phyloP scores from a whole-genome alignment of 1,140 invertebrate species.

The Macrobrachium nipponense region DNA sequence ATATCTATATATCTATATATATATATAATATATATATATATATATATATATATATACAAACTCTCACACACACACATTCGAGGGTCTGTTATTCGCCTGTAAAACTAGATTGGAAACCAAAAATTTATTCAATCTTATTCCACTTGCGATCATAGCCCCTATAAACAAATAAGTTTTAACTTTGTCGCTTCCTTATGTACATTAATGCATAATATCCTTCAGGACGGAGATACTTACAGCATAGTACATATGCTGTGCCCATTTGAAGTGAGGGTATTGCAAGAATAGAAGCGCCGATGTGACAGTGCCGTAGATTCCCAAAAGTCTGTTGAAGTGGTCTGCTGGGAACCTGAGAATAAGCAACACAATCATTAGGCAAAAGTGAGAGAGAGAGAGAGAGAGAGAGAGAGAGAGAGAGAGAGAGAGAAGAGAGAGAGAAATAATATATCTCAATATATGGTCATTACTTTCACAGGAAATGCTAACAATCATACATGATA shows the following conservation, averaged over 20 bases:
- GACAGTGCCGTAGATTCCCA: constrained; percentile 44
- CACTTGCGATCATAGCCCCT: no score
- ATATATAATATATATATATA: no score
- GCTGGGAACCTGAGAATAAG: constrained; percentile 31
- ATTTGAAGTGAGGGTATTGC: constrained; percentile 50
- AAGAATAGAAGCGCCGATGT: constrained; percentile 29
- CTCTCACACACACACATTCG: no score
- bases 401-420: constrained; percentile 35
- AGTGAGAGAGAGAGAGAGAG: constrained; percentile 16
- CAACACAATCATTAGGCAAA: background rate
- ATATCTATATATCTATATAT: no score
- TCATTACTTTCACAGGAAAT: no score
- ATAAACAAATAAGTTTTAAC: background rate
- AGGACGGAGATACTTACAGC: constrained; percentile 6
- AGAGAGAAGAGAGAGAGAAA: constrained; percentile 25
- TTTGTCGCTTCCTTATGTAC: background rate
- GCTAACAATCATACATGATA: no score
- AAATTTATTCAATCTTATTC: no score
- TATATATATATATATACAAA: no score
- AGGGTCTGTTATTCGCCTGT: no score
- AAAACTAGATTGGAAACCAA: no score
- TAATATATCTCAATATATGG: background rate
- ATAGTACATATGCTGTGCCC: constrained; percentile 51
- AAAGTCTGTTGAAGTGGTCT: constrained; percentile 41
- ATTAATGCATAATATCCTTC: background rate